These are phyloP conservation scores for Fistularia commersonii DNA, from an alignment of 2,797 vertebrate genomes.

Conservation along the genomic window DNA sequence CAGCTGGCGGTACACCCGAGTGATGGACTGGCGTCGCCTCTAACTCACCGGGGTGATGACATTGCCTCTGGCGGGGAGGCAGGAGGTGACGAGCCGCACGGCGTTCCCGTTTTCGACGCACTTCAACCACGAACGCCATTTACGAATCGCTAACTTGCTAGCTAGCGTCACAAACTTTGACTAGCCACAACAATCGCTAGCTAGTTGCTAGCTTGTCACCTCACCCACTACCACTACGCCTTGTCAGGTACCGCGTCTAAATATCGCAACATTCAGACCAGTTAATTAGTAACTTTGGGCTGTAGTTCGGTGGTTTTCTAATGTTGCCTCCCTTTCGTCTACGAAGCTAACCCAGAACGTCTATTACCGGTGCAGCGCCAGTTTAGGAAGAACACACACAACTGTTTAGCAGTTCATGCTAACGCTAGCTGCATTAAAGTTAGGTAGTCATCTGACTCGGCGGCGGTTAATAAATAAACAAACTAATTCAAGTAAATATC, in stretches of 20 bases:
- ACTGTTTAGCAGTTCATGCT: slow-evolving; percentile 34
- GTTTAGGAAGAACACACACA: not conserved
- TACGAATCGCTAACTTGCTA: slow-evolving; percentile 36
- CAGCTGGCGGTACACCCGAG: slow-evolving; percentile 9
- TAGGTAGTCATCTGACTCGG: not conserved
- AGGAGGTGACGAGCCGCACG: slow-evolving; percentile 16
- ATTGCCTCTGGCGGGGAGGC: slow-evolving; percentile 10
- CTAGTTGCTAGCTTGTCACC: slow-evolving; percentile 27
- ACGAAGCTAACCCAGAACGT: too few relatives aligned
- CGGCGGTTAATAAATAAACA: too few relatives aligned
- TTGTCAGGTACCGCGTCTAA: slow-evolving; percentile 1
- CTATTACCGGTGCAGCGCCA: too few relatives aligned
- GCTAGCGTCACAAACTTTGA: slow-evolving; percentile 68
- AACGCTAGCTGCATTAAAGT: slow-evolving; percentile 37
- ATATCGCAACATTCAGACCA: not conserved
- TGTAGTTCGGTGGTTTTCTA: too few relatives aligned
- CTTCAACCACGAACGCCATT: slow-evolving; percentile 9
- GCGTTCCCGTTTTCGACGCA: slow-evolving; percentile 5
- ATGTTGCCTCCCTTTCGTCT: too few relatives aligned
- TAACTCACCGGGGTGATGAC: slow-evolving; percentile 8
- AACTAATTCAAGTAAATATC: too few relatives aligned
- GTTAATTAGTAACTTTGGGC: too few relatives aligned
- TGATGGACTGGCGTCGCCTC: too few relatives aligned
- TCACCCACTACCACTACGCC: slow-evolving; percentile 5
- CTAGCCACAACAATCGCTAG: slow-evolving; percentile 36